phyloP scores from a whole-genome alignment of 2,797 vertebrate species.

The Pseudocheirus occidentalis region DNA sequence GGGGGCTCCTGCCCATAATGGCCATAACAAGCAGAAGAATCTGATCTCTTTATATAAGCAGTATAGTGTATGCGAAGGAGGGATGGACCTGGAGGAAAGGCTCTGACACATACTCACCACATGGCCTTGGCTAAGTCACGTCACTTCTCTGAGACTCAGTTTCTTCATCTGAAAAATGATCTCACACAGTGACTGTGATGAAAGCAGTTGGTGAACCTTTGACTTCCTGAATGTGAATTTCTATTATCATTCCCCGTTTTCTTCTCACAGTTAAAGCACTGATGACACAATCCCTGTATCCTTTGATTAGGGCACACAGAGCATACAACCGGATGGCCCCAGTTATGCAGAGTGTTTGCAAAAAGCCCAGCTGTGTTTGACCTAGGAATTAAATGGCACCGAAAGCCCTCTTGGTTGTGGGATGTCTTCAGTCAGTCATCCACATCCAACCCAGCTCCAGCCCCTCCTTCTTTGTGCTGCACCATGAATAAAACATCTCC shows the following conservation, averaged over 20 bases:
- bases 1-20: too few species aligned
- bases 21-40: too few species aligned
- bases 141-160: neutral
- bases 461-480: neutral
- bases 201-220: neutral
- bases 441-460: neutral
- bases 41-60: neutral
- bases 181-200: neutral
- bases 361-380: neutral
- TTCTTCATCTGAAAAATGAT: neutral
- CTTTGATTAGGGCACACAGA: neutral
- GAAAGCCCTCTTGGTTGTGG: neutral
- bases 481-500: neutral
- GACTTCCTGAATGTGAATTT: neutral
- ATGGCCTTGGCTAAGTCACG: accelerated
- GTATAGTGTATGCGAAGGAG: accelerated
- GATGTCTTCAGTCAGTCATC: neutral
- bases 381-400: neutral
- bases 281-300: neutral
- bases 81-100: too few species aligned
- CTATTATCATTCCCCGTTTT: neutral
- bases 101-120: accelerated
- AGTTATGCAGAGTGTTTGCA: neutral
- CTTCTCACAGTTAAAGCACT: neutral
- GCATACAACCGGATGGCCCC: neutral